These are phyloP conservation scores for Peromyscus maniculatus DNA, from an alignment of 2,113 vertebrate genomes.

Conservation along the genomic window DNA sequence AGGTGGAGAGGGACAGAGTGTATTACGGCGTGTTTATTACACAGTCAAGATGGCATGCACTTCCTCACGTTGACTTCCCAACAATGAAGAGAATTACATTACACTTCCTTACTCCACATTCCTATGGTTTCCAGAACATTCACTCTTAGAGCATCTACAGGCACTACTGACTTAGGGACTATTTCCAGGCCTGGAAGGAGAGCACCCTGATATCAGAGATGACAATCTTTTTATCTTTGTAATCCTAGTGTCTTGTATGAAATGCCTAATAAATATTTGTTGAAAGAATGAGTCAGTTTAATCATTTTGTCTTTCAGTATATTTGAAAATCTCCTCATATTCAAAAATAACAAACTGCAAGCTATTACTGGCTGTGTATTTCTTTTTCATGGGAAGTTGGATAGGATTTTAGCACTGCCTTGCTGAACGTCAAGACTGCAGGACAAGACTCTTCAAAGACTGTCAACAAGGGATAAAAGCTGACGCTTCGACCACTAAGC, in stretches of 20 bases:
- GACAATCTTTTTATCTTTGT: conserved; percentile 48
- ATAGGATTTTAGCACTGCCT: neutral
- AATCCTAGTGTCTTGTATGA: conserved; percentile 33
- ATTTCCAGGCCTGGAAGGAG: neutral
- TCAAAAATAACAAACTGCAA: conserved; percentile 5
- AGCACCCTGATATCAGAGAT: neutral
- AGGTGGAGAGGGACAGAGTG: neutral
- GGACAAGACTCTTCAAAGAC: neutral
- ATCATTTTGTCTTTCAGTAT: neutral
- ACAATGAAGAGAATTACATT: neutral
- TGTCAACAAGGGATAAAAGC: neutral
- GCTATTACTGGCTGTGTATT: neutral
- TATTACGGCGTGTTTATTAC: neutral
- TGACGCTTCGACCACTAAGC: neutral
- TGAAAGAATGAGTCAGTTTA: conserved; percentile 46
- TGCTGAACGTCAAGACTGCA: neutral
- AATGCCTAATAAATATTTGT: conserved; percentile 13
- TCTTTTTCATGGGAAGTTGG: neutral
- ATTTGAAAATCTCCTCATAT: neutral
- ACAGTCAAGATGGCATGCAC: neutral
- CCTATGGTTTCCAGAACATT: neutral
- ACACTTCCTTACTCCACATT: neutral
- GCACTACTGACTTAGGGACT: neutral
- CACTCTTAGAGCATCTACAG: neutral
- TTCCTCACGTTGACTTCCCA: neutral